A percentile compares a stretch with the other conserved stretches of the same genome.
phyloP scores from a whole-genome alignment of 2,888 invertebrate genomes.

The Rhynchonema sp. region DNA sequence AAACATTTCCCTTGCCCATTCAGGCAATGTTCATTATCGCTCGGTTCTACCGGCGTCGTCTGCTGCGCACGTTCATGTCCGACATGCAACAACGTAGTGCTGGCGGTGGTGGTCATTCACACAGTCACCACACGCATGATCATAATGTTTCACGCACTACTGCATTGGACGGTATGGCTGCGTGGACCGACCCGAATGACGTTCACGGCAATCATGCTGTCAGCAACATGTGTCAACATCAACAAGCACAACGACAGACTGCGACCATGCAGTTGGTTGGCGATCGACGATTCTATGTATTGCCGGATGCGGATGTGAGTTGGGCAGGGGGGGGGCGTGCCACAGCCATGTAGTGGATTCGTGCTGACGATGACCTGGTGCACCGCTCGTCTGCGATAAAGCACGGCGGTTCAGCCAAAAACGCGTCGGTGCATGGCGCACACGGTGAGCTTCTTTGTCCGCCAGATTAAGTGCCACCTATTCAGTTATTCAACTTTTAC shows the following conservation, averaged over 20 bases:
- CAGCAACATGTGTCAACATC: too few species aligned
- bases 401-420: too few species aligned
- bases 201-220: too few species aligned
- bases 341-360: too few species aligned
- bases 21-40: conserved; percentile 7
- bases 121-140: neutral
- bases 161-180: neutral
- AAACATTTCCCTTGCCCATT: neutral
- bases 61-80: conserved; percentile 5
- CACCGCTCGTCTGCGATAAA: too few species aligned
- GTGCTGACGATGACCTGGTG: too few species aligned
- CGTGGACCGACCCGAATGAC: neutral
- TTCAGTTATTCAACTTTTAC: too few species aligned
- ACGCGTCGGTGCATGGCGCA: too few species aligned
- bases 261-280: conserved; percentile 16
- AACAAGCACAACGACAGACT: neutral
- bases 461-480: too few species aligned
- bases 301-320: conserved; percentile 14
- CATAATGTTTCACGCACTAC: neutral
- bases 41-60: conserved; percentile 9
- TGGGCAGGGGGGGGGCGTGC: too few species aligned
- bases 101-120: neutral
- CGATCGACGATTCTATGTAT: conserved; percentile 20
- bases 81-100: neutral
- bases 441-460: too few species aligned